A percentile compares a stretch with the other conserved stretches of the same genome.
Conservation (phyloP, 2,888 invertebrate species). For the Melanchra persicariae region DNA sequence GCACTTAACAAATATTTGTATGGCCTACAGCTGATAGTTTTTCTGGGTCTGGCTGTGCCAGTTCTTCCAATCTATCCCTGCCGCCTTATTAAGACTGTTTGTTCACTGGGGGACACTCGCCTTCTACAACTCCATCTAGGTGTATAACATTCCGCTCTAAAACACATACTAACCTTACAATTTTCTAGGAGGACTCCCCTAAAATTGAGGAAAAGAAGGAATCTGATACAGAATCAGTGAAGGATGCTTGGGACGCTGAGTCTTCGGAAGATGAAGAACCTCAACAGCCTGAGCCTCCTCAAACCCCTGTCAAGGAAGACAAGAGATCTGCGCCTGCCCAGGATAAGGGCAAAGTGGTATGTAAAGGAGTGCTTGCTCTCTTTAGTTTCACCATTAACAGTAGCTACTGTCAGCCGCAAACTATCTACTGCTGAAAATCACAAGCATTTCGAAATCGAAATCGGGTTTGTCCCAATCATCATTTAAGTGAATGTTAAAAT, state of each 20-base stretch:
- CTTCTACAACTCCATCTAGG: no score
- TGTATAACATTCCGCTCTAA: not conserved
- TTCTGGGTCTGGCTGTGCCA: no score
- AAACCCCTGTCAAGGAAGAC: slow-evolving; percentile 70
- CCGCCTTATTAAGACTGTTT: no score
- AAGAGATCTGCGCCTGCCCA: slow-evolving; percentile 70
- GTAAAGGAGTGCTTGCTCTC: not conserved
- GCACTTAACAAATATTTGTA: no score
- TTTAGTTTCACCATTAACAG: not conserved
- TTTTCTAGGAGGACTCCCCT: slow-evolving; percentile 74
- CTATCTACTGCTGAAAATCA: not conserved
- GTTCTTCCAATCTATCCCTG: no score
- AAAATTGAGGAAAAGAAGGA: slow-evolving; percentile 79
- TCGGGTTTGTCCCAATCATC: no score
- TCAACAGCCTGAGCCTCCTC: slow-evolving; percentile 69
- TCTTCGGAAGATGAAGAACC: slow-evolving; percentile 91
- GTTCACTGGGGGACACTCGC: no score
- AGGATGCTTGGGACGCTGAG: slow-evolving; percentile 96
- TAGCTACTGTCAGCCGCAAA: not conserved
- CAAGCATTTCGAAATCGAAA: no score
- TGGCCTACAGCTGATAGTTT: no score
- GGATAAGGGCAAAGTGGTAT: slow-evolving; percentile 70
- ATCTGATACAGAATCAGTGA: slow-evolving; percentile 91
- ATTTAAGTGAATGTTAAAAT: no score
- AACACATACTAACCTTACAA: not conserved